These are phyloP conservation scores for Achatina immaculata DNA, from an alignment of 1,140 invertebrate species.

Conservation along the genomic window DNA sequence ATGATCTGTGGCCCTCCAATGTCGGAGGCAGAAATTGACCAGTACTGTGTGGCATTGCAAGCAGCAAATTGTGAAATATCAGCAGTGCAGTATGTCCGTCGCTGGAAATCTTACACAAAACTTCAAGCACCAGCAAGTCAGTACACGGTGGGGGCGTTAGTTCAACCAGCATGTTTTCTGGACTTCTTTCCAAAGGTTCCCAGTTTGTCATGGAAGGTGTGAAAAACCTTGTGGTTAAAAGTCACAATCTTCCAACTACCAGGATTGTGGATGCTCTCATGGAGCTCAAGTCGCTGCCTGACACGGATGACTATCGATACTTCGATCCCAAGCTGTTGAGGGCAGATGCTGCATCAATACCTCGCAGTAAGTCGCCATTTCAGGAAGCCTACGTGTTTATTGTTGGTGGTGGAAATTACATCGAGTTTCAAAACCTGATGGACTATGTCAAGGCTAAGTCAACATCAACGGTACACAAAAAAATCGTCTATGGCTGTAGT, in stretches of 20 bases:
- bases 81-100: constrained; percentile 86
- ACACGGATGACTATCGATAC: constrained; percentile 89
- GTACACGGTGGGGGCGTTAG: constrained; percentile 90
- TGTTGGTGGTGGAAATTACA: constrained; percentile 98
- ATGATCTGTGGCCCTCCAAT: constrained; percentile 86
- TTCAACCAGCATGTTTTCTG: constrained; percentile 96
- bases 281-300: constrained; percentile 83
- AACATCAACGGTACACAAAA: constrained; percentile 76
- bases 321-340: constrained; percentile 93
- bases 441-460: constrained; percentile 90
- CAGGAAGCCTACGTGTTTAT: constrained; percentile 89
- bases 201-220: constrained; percentile 99
- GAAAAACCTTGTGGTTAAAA: constrained; percentile 98
- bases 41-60: constrained; percentile 83
- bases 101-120: constrained; percentile 92
- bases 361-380: constrained; percentile 70
- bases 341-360: constrained; percentile 74
- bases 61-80: constrained; percentile 88
- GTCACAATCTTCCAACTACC: constrained; percentile 93
- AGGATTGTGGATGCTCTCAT: constrained; percentile 92
- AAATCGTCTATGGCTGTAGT: constrained; percentile 94
- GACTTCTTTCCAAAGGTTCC: constrained; percentile 95
- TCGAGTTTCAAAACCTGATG: constrained; percentile 98
- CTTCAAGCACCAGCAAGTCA: constrained; percentile 77
- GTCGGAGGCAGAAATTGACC: constrained; percentile 85